These are phyloP conservation scores for Scytalopus superciliaris DNA, from an alignment of 2,113 vertebrate genomes.

Conservation along the genomic window DNA sequence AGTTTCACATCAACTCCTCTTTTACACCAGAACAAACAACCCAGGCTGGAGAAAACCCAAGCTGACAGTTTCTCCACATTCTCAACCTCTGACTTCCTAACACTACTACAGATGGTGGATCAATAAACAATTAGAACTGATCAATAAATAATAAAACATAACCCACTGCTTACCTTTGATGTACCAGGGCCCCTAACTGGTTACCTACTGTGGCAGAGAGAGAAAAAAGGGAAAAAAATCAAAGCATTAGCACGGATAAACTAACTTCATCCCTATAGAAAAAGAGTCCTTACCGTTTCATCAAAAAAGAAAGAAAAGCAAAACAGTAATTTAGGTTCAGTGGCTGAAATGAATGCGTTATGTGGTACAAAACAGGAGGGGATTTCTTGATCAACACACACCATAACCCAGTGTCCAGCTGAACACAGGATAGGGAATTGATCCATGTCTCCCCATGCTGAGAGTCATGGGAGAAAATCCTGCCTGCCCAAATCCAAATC, in stretches of 20 bases:
- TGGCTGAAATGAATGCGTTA: constrained; percentile 75
- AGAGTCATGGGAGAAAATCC: constrained; percentile 75
- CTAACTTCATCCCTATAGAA: constrained; percentile 76
- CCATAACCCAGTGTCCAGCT: constrained; percentile 79
- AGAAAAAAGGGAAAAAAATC: constrained; percentile 71
- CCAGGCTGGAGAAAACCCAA: constrained; percentile 44
- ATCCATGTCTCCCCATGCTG: constrained; percentile 75
- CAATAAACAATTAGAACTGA: constrained; percentile 88
- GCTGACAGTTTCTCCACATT: constrained; percentile 64
- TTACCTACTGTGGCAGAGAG: constrained; percentile 89
- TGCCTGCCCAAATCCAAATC: constrained; percentile 71
- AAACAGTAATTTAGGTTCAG: constrained; percentile 77
- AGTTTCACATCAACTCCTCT: constrained; percentile 4
- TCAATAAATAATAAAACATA: constrained; percentile 90
- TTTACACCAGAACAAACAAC: not conserved
- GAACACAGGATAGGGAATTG: constrained; percentile 80
- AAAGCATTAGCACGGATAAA: constrained; percentile 82
- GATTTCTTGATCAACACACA: constrained; percentile 73
- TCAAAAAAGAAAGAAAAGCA: constrained; percentile 63
- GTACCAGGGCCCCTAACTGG: constrained; percentile 96
- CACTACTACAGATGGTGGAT: constrained; percentile 83
- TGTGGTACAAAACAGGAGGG: constrained; percentile 78
- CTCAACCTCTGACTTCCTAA: constrained; percentile 79
- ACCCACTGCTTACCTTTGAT: constrained; percentile 96
- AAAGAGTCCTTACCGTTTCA: constrained; percentile 71